These are phyloP conservation scores for Callosobruchus maculatus DNA, from an alignment of 2,888 invertebrate species.

Conservation along the genomic window DNA sequence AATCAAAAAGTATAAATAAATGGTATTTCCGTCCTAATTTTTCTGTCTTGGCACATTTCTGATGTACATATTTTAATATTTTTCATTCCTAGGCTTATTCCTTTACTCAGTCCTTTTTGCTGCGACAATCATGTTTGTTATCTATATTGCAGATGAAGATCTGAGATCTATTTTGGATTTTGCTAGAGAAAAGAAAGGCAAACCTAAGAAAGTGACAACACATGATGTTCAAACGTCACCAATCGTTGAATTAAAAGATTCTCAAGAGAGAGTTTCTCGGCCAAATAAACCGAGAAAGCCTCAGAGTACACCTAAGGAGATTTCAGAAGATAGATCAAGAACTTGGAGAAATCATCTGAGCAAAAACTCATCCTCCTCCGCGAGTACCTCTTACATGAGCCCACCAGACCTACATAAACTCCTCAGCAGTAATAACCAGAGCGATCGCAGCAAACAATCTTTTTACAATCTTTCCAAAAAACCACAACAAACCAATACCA, in stretches of 20 bases:
- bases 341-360: constrained; percentile 41
- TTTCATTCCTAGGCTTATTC: no score
- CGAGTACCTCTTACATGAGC: constrained; percentile 46
- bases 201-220: neutral
- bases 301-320: neutral
- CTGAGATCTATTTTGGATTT: neutral
- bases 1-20: no score
- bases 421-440: neutral
- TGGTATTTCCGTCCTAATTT: no score
- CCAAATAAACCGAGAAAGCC: neutral
- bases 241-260: neutral
- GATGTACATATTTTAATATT: no score
- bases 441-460: constrained; percentile 12
- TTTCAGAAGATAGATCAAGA: constrained; percentile 12
- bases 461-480: constrained; percentile 29
- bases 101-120: no score
- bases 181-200: neutral
- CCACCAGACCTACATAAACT: constrained; percentile 37
- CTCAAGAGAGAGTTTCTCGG: neutral
- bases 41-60: no score
- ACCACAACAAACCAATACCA: constrained; percentile 32
- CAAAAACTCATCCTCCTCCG: constrained; percentile 35
- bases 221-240: constrained; percentile 8
- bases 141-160: neutral
- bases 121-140: no score